Evolutionary conservation across 2,113 vertebrate genomes (phyloP).

Genomic region (Catharus bicknelli): DNA sequence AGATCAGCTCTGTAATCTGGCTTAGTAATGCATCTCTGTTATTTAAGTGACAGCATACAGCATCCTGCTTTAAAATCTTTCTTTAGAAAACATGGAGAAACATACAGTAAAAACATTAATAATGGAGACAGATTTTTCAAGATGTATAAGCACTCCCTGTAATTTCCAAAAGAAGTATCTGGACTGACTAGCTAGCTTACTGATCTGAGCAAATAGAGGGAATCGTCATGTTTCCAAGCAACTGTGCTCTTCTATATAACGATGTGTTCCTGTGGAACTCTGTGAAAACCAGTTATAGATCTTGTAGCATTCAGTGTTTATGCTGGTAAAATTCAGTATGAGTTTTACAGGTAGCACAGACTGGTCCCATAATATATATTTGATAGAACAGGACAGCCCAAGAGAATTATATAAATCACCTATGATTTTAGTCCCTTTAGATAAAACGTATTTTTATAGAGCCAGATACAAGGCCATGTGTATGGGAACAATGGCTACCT

Average conservation of each 20-base stretch:
- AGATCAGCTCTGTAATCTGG: not conserved
- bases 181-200: not conserved
- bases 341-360: not conserved
- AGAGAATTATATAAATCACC: not conserved
- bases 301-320: not conserved
- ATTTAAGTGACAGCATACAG: not conserved
- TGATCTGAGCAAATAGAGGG: not conserved
- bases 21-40: not conserved
- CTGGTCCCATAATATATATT: not conserved
- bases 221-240: not conserved
- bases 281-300: not conserved
- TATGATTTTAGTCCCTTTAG: not conserved
- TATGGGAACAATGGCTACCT: not conserved
- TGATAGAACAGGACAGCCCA: not conserved
- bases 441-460: not conserved
- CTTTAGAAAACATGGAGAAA: not conserved
- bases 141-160: not conserved
- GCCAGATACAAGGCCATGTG: not conserved
- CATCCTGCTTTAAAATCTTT: not conserved
- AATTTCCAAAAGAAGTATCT: not conserved
- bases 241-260: not conserved
- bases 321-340: not conserved
- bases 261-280: not conserved
- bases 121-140: not conserved
- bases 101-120: not conserved